Evolutionary conservation across 2,888 invertebrate genomes (phyloP).

Genomic region (Drosophila nigritarsus): DNA sequence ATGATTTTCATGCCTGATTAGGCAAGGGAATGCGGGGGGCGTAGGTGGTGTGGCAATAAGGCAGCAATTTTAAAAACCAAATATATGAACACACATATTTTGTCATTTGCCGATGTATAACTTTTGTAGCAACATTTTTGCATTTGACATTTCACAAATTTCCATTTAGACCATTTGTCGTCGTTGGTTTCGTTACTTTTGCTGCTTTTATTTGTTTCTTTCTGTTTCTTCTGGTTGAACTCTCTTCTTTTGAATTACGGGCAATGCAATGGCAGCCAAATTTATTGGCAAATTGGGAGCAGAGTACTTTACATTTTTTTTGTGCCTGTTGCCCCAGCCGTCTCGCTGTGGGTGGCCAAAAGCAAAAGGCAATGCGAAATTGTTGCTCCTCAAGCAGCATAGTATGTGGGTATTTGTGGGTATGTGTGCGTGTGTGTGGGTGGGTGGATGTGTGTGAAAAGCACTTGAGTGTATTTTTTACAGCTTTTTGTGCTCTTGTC

Average conservation of each 20-base stretch:
- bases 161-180: slow-evolving; percentile 38
- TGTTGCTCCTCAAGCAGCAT: slow-evolving; percentile 36
- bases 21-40: background rate
- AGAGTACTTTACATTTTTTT: slow-evolving; percentile 62
- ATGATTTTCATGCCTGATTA: slow-evolving; percentile 66
- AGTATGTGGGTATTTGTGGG: background rate
- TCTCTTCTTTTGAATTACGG: slow-evolving; percentile 66
- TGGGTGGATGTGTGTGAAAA: slow-evolving; percentile 44
- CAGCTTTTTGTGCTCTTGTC: slow-evolving; percentile 52
- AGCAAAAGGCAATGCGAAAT: slow-evolving; percentile 30
- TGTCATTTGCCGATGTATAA: slow-evolving; percentile 39
- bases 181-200: slow-evolving; percentile 14
- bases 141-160: slow-evolving; percentile 37
- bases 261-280: slow-evolving; percentile 72
- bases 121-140: slow-evolving; percentile 33
- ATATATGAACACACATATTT: slow-evolving; percentile 37
- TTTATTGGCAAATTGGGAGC: slow-evolving; percentile 81
- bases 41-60: slow-evolving; percentile 5
- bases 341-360: slow-evolving; percentile 20
- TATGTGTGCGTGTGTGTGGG: slow-evolving; percentile 13
- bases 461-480: slow-evolving; percentile 76
- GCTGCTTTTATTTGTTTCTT: slow-evolving; percentile 16
- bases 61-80: slow-evolving; percentile 27
- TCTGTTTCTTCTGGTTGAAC: slow-evolving; percentile 34
- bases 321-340: background rate